A percentile compares a stretch with the other conserved stretches of the same genome.
These are phyloP conservation scores for Heteronetta atricapilla DNA, from an alignment of 2,113 vertebrate genomes.

Conservation along the genomic window DNA sequence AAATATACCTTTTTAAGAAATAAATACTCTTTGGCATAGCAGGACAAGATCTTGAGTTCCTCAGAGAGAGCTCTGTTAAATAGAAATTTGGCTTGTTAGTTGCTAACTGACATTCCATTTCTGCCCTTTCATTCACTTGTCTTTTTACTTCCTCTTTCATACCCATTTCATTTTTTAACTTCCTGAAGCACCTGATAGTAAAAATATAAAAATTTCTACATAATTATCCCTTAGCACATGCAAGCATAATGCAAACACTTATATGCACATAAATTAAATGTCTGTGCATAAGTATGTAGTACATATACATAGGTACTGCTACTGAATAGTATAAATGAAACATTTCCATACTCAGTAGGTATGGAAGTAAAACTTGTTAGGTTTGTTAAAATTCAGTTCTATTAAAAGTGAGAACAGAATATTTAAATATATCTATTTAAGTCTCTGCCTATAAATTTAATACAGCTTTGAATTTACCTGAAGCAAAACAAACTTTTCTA, in stretches of 20 bases:
- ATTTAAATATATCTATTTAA: background rate
- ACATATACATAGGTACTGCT: background rate
- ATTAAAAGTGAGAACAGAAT: accelerated
- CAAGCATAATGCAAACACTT: background rate
- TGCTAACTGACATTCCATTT: background rate
- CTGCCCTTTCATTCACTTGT: background rate
- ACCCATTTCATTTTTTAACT: background rate
- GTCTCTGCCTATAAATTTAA: background rate
- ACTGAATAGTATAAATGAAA: background rate
- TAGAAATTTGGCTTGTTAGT: background rate
- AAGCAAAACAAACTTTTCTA: background rate
- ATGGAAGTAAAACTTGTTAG: background rate
- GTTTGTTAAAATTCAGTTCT: background rate
- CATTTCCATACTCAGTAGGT: background rate
- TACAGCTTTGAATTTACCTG: background rate
- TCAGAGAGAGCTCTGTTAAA: background rate
- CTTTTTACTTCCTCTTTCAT: background rate
- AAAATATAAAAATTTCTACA: background rate
- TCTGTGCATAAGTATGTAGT: background rate
- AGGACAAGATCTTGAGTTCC: background rate
- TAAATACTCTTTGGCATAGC: background rate
- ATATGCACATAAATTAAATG: background rate
- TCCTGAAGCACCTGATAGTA: background rate
- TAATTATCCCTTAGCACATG: background rate
- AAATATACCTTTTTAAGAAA: slow-evolving; percentile 4